Percentiles rank a stretch among this genome's conserved stretches.
Conservation (phyloP, 2,113 vertebrate species). For the Rhipidura dahli region DNA sequence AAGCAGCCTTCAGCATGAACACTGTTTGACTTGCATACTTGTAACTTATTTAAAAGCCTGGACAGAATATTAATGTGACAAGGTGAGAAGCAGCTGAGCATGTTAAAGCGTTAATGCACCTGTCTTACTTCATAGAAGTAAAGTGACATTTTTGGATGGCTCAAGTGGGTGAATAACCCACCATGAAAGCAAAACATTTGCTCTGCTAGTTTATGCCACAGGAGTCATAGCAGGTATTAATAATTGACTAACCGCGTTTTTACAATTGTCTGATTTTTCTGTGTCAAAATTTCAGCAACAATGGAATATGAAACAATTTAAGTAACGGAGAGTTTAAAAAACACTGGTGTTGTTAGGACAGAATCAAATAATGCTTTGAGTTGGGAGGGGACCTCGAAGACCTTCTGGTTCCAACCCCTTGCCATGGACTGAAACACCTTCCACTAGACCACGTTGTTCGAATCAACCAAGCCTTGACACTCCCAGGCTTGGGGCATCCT, state of each 20-base stretch:
- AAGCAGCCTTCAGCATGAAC: not conserved
- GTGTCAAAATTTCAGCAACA: not conserved
- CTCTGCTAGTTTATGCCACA: not conserved
- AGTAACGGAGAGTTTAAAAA: not conserved
- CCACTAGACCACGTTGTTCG: not conserved
- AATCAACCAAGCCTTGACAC: not conserved
- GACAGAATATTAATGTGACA: conserved; percentile 28
- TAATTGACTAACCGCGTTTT: not conserved
- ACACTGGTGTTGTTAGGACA: not conserved
- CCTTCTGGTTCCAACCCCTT: not conserved
- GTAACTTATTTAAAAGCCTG: not conserved
- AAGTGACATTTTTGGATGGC: not conserved
- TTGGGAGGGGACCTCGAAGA: not conserved
- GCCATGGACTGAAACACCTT: not conserved
- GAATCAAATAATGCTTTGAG: not conserved
- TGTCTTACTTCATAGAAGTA: not conserved
- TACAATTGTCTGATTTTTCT: not conserved
- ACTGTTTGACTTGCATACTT: not conserved
- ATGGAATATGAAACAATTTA: not conserved
- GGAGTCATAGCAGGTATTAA: not conserved
- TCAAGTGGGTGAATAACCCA: not conserved
- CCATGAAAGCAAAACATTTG: not conserved
- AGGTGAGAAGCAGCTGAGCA: not conserved
- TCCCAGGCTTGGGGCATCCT: not conserved
- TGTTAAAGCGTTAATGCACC: not conserved